These are phyloP conservation scores for Cinclus cinclus DNA, from an alignment of 2,113 vertebrate genomes.

Conservation along the genomic window DNA sequence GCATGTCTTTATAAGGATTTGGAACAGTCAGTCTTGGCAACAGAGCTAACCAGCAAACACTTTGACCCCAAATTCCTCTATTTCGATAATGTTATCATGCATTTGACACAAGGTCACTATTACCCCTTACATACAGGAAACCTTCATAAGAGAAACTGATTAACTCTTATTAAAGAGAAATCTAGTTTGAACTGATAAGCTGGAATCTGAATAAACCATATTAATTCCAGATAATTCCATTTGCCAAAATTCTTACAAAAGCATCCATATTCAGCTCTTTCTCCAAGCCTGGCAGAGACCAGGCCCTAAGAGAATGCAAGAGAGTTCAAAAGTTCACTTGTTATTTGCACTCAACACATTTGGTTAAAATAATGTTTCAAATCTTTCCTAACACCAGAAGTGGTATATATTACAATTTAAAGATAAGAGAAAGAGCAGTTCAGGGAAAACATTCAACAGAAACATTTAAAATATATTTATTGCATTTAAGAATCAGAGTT, in stretches of 20 bases:
- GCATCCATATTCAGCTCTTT: neutral
- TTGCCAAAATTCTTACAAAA: conserved; percentile 37
- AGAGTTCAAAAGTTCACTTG: conserved; percentile 47
- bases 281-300: neutral
- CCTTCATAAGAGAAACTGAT: neutral
- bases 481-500: neutral
- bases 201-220: neutral
- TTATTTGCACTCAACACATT: conserved; percentile 57
- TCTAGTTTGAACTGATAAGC: neutral
- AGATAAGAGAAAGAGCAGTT: neutral
- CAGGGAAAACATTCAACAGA: neutral
- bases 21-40: conserved; percentile 29
- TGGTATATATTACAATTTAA: neutral
- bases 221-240: neutral
- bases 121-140: neutral
- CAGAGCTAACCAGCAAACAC: conserved; percentile 25
- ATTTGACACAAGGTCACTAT: neutral
- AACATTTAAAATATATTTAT: neutral
- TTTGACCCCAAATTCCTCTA: conserved; percentile 38
- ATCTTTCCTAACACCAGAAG: neutral
- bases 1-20: conserved; percentile 52
- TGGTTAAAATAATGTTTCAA: neutral
- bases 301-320: neutral
- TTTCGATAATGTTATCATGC: conserved; percentile 32
- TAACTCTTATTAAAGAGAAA: neutral